A percentile compares a stretch with the other conserved stretches of the same genome.
Evolutionary conservation across 2,113 vertebrate genomes (phyloP).

Genomic region (Triplophysa dalaica): DNA sequence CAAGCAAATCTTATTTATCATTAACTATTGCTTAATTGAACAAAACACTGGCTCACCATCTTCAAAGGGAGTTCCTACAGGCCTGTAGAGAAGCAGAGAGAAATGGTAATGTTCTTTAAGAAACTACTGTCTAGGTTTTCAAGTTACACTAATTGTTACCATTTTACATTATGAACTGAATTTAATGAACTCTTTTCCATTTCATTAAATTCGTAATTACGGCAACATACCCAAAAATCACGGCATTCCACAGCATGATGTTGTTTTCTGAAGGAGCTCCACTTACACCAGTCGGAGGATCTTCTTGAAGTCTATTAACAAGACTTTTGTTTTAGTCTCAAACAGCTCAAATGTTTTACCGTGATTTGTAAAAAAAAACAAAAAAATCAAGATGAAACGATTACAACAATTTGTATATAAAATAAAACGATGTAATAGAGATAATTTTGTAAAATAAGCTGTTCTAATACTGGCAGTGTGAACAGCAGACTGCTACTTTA

Average conservation of each 20-base stretch:
- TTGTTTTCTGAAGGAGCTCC: conserved; percentile 98
- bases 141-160: not conserved
- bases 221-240: conserved; percentile 91
- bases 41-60: conserved; percentile 82
- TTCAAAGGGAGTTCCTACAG: conserved; percentile 98
- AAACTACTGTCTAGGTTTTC: not conserved
- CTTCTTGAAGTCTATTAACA: conserved; percentile 89
- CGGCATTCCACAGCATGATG: conserved; percentile 99
- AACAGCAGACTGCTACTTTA: too few species aligned
- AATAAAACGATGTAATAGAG: too few species aligned
- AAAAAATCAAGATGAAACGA: too few species aligned
- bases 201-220: not conserved
- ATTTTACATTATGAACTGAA: not conserved
- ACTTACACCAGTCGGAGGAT: conserved; percentile 97
- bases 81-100: conserved; percentile 74
- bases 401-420: not conserved
- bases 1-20: too few species aligned
- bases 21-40: not conserved
- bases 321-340: conserved; percentile 42
- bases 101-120: not conserved
- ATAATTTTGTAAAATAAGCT: too few species aligned
- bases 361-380: too few species aligned
- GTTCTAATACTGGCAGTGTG: too few species aligned
- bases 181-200: not conserved
- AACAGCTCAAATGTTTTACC: too few species aligned